These are phyloP conservation scores for Epizoanthus rinbou DNA, from an alignment of 92 coral and sea anemone species.

Conservation along the genomic window DNA sequence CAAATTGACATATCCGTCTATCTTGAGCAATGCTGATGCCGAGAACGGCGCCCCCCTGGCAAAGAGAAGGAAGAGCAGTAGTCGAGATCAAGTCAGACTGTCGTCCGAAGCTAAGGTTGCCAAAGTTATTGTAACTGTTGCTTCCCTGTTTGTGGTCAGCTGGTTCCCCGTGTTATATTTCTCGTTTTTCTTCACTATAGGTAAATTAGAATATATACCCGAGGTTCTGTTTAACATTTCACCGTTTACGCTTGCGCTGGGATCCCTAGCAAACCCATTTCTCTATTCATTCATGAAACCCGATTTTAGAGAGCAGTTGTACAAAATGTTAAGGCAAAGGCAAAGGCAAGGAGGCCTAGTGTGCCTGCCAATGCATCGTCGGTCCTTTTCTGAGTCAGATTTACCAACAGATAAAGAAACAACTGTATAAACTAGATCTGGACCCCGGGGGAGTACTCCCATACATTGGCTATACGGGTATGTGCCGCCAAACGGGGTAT, in stretches of 20 bases:
- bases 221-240: slow-evolving; percentile 53
- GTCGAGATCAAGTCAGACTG: slow-evolving; percentile 25
- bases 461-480: too few species aligned
- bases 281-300: slow-evolving; percentile 87
- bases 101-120: slow-evolving; percentile 84
- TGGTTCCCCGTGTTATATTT: slow-evolving; percentile 79
- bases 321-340: slow-evolving; percentile 48
- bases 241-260: slow-evolving; percentile 75
- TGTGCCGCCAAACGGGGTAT: too few species aligned
- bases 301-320: slow-evolving; percentile 71
- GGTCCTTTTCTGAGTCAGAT: slow-evolving; percentile 20
- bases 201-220: slow-evolving; percentile 54
- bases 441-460: too few species aligned
- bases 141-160: slow-evolving; percentile 76
- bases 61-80: not conserved
- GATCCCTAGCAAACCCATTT: slow-evolving; percentile 75
- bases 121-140: slow-evolving; percentile 73
- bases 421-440: not conserved
- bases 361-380: not conserved
- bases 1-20: slow-evolving; percentile 12
- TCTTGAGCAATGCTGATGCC: not conserved
- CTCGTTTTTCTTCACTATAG: slow-evolving; percentile 37
- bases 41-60: not conserved
- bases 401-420: slow-evolving; percentile 35
- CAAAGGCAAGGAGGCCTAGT: not conserved